Percentiles rank a stretch among this genome's conserved stretches.
Evolutionary conservation across 2,888 invertebrate genomes (phyloP).

Genomic region (Coecobrya sp.): DNA sequence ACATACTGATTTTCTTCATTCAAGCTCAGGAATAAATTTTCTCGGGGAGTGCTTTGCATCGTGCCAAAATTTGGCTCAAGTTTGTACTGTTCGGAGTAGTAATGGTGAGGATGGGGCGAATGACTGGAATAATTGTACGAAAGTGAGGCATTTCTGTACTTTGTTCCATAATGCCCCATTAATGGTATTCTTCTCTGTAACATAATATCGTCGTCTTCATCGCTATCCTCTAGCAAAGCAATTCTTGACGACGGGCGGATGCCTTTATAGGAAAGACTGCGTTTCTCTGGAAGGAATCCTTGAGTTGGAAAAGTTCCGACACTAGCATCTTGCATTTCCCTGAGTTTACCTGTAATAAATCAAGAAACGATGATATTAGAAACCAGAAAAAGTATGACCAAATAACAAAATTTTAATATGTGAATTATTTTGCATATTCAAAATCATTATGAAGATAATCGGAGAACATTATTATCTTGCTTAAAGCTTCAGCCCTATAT

Average conservation of each 20-base stretch:
- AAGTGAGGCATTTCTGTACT: slow-evolving; percentile 61
- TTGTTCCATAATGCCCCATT: slow-evolving; percentile 68
- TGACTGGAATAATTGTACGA: slow-evolving; percentile 67
- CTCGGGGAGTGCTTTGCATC: background rate
- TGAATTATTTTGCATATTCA: too few species aligned
- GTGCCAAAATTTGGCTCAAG: slow-evolving; percentile 50
- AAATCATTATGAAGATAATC: too few species aligned
- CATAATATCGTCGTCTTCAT: slow-evolving; percentile 44
- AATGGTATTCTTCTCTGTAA: slow-evolving; percentile 65
- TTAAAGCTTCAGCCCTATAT: too few species aligned
- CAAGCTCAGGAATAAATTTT: slow-evolving; percentile 72
- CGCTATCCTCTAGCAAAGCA: background rate
- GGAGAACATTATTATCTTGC: too few species aligned
- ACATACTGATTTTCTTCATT: slow-evolving; percentile 49
- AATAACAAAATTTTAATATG: background rate
- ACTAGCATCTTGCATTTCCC: slow-evolving; percentile 19
- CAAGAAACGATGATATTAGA: background rate
- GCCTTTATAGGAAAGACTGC: slow-evolving; percentile 12
- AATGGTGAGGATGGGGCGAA: background rate
- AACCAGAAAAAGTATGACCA: background rate
- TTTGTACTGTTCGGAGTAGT: slow-evolving; percentile 72
- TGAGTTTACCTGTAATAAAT: slow-evolving; percentile 63
- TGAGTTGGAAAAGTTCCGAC: background rate
- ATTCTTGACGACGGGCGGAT: background rate
- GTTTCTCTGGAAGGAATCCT: slow-evolving; percentile 13